Percentiles rank a stretch among this genome's conserved stretches.
Conservation (phyloP, 2,797 vertebrate species). For the Silurus aristotelis region DNA sequence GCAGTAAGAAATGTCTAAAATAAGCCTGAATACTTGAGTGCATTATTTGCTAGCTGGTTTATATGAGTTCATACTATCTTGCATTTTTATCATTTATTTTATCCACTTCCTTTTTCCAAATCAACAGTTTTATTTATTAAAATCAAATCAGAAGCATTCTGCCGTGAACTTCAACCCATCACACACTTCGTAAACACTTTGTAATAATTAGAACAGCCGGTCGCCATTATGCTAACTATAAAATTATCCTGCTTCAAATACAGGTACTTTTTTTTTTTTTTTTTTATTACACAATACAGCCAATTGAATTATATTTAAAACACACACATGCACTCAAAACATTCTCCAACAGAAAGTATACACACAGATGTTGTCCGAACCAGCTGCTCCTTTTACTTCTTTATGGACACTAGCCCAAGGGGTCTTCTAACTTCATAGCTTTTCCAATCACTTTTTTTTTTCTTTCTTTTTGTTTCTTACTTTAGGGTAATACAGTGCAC, state of each 20-base stretch:
- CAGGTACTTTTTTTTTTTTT: not conserved
- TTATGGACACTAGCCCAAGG: constrained; percentile 18
- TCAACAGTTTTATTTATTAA: not conserved
- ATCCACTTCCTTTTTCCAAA: not conserved
- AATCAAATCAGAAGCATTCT: not conserved
- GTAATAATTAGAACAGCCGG: not conserved
- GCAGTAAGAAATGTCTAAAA: too few relatives aligned
- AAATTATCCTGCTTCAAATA: not conserved
- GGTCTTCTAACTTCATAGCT: constrained; percentile 40
- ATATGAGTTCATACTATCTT: not conserved
- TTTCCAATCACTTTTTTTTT: constrained; percentile 29
- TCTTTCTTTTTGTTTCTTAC: constrained; percentile 19
- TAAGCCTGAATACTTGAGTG: too few relatives aligned
- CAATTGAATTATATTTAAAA: not conserved
- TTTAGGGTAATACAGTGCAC: constrained; percentile 25
- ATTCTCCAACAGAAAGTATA: not conserved
- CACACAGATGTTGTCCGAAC: constrained; percentile 42
- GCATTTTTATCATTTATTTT: not conserved
- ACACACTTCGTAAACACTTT: not conserved
- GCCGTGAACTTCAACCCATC: not conserved
- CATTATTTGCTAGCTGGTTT: not conserved
- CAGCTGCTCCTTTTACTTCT: constrained; percentile 27
- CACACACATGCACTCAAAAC: not conserved
- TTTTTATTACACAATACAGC: not conserved
- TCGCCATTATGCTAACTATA: not conserved